Evolutionary conservation across 2,797 vertebrate genomes (phyloP).

Genomic region (Telmatherina bonti): DNA sequence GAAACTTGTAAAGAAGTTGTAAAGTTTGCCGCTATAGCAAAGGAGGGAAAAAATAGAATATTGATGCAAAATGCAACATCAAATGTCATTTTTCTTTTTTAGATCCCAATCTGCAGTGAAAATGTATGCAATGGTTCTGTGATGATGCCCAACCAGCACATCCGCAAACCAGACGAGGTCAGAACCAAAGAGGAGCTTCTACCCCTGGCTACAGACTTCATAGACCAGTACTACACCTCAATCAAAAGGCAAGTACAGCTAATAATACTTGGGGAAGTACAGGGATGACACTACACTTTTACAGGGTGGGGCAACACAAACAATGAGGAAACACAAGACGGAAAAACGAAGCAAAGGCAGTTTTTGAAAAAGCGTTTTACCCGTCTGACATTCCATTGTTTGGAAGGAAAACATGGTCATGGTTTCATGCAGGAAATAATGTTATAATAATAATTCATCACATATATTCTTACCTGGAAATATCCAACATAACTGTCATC

Average conservation of each 20-base stretch:
- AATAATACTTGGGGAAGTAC: neutral
- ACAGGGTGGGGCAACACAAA: neutral
- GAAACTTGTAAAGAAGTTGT: neutral
- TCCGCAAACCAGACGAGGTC: conserved; percentile 88
- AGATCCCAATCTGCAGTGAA: conserved; percentile 90
- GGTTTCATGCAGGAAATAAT: neutral
- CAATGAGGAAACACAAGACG: neutral
- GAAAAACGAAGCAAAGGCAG: neutral
- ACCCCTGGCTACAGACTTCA: conserved; percentile 93
- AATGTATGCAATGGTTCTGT: conserved; percentile 92
- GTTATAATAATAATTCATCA: neutral
- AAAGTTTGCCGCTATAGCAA: neutral
- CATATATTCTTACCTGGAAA: neutral
- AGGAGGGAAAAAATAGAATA: too few relatives aligned
- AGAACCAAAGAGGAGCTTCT: conserved; percentile 89
- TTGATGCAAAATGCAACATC: neutral
- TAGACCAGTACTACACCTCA: conserved; percentile 97
- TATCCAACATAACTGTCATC: neutral
- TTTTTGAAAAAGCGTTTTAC: too few relatives aligned
- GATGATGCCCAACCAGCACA: conserved; percentile 86
- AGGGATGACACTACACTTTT: neutral
- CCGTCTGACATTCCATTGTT: neutral
- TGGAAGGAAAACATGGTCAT: neutral
- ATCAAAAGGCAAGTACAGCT: conserved; percentile 89
- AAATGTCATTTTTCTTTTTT: conserved; percentile 30